Base-by-base conservation (phyloP, 1,140 invertebrate species). In the Himalopsyche phryganea region DNA sequence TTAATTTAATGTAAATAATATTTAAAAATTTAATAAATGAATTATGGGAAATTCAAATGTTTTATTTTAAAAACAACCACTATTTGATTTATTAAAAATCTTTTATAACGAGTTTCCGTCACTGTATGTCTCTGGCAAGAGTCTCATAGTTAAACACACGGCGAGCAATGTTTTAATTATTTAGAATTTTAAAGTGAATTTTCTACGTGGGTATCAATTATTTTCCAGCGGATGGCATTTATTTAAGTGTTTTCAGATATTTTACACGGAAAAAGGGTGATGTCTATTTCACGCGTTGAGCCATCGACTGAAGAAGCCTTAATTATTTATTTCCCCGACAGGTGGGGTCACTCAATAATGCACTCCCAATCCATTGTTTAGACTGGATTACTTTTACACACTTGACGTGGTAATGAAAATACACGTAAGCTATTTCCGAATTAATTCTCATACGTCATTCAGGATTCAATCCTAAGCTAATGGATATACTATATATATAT, bases 261-360 rank as follows among this genome's bases (percentile, higher is more conserved):
- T 4, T 17, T 58, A 51, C 15, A n/a, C n/a, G 45, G 35, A 52
- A 53, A 60, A 52, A 54, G 58, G 58, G 46, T 60, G 23, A 28
- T 28, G 23, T 28, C 23, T 28, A 28, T 28, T 28, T 28, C 23
- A 28, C 23, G 23, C 23, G 23, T 9, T 28, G 23, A 28, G 23
- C 23, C 23, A 40, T 40, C 23, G 41, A 20, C 36, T 1, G 15
- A 33, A 15, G 23, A 33, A 44, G 23, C 28, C 17, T 23, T 33
- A 20, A 47, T 57, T 10, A 57, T 50, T 57, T 33, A 57, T 57
- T 56, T 36, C 46, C n/a, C 51, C 20, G 14, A 40, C 20, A n/a
- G 47, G 19, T 2, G 19, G 17, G 23, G 11, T 10, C 32, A 32
- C 47, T 57, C 2, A 57, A 57, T 57, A 44, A 57, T 57, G 46